These are phyloP conservation scores for Berghia stephanieae DNA, from an alignment of 1,140 invertebrate genomes.

Conservation along the genomic window DNA sequence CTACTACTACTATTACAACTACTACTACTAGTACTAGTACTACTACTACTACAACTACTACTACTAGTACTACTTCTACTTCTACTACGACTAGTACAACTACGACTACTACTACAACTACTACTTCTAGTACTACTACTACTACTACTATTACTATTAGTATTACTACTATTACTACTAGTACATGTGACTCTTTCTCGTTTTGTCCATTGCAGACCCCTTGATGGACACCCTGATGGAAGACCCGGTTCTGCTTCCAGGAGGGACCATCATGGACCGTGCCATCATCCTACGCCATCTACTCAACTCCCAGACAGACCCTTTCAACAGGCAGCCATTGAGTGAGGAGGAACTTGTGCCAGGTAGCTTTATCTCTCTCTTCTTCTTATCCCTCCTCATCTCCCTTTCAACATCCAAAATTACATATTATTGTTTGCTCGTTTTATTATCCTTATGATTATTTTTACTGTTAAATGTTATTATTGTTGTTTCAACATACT, in stretches of 20 bases:
- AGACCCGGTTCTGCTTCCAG: conserved; percentile 92
- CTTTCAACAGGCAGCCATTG: conserved; percentile 93
- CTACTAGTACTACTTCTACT: no score
- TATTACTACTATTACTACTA: no score
- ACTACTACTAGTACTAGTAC: no score
- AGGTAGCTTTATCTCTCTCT: conserved; percentile 68
- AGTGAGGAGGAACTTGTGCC: conserved; percentile 86
- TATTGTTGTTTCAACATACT: neutral
- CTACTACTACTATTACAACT: no score
- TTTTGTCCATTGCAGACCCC: conserved; percentile 75
- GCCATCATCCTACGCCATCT: conserved; percentile 91
- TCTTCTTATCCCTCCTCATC: conserved; percentile 11
- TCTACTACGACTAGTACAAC: no score
- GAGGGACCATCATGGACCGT: conserved; percentile 94
- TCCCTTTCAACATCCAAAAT: neutral
- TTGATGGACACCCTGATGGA: conserved; percentile 98
- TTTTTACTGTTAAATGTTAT: neutral
- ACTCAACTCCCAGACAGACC: conserved; percentile 95
- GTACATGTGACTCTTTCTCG: no score
- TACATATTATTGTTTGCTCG: neutral
- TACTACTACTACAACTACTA: no score
- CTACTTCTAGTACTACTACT: no score
- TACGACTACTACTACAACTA: no score
- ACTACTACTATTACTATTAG: no score
- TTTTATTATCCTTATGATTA: neutral